Evolutionary conservation across 1,140 invertebrate species (phyloP).

Genomic region (Pteromalus puparum): DNA sequence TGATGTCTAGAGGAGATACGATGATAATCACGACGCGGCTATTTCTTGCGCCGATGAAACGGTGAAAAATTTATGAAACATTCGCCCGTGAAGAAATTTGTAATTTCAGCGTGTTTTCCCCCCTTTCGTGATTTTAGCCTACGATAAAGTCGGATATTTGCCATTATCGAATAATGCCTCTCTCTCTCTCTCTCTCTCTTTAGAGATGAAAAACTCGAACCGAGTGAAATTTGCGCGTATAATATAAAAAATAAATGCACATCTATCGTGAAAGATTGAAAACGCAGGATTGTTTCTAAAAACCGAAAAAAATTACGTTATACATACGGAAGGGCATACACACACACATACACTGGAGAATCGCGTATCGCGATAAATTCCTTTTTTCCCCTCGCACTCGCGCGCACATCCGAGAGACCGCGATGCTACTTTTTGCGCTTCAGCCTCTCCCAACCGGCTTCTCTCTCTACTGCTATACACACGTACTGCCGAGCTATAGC

Average conservation of each 20-base stretch:
- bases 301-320: not conserved
- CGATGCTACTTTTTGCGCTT: constrained; percentile 31
- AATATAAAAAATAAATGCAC: no score
- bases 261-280: not conserved
- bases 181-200: no score
- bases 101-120: constrained; percentile 42
- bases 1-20: constrained; percentile 69
- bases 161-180: constrained; percentile 38
- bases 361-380: constrained; percentile 36
- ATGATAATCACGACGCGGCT: constrained; percentile 64
- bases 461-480: not conserved
- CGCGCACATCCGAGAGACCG: not conserved
- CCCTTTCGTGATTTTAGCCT: not conserved
- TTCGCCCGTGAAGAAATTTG: constrained; percentile 41
- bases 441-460: not conserved
- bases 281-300: not conserved
- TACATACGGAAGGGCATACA: not conserved
- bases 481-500: not conserved
- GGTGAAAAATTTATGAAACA: constrained; percentile 49
- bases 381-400: not conserved
- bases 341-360: not conserved
- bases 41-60: constrained; percentile 37
- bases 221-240: no score
- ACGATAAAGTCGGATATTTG: constrained; percentile 37
- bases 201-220: no score